Evolutionary conservation across 2,113 vertebrate genomes (phyloP).

Genomic region (Catharus bicknelli): DNA sequence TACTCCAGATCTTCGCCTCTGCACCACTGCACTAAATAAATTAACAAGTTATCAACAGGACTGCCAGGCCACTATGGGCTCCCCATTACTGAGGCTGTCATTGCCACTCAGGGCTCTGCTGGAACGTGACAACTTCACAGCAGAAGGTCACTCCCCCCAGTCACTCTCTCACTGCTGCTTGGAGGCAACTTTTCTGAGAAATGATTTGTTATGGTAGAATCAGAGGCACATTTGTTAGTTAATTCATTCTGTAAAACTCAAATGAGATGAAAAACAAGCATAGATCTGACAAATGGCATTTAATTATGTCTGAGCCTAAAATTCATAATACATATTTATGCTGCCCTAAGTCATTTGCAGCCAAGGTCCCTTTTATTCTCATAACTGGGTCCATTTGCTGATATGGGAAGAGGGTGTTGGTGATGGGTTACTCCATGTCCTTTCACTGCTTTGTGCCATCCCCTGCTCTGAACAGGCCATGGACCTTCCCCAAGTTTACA

Average conservation of each 20-base stretch:
- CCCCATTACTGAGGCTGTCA: conserved; percentile 55
- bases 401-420: background rate
- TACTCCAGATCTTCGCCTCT: conserved; percentile 65
- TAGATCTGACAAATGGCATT: conserved; percentile 56
- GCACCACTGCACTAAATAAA: conserved; percentile 69
- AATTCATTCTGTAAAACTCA: conserved; percentile 54
- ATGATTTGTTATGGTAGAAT: conserved; percentile 62
- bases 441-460: background rate
- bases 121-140: conserved; percentile 39
- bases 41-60: conserved; percentile 55
- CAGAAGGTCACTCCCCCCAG: conserved; percentile 57
- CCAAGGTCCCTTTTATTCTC: conserved; percentile 54
- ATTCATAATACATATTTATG: conserved; percentile 55
- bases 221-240: conserved; percentile 53
- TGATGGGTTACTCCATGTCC: background rate
- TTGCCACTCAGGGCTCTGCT: conserved; percentile 46
- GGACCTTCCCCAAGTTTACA: background rate
- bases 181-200: conserved; percentile 32
- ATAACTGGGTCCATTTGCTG: conserved; percentile 23
- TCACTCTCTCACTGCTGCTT: conserved; percentile 17
- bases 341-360: conserved; percentile 57
- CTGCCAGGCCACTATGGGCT: conserved; percentile 39
- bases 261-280: conserved; percentile 55
- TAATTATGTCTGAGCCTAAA: conserved; percentile 53
- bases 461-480: background rate